These are phyloP conservation scores for Drosophila sp. DNA, from an alignment of 1,140 invertebrate genomes.

Conservation along the genomic window DNA sequence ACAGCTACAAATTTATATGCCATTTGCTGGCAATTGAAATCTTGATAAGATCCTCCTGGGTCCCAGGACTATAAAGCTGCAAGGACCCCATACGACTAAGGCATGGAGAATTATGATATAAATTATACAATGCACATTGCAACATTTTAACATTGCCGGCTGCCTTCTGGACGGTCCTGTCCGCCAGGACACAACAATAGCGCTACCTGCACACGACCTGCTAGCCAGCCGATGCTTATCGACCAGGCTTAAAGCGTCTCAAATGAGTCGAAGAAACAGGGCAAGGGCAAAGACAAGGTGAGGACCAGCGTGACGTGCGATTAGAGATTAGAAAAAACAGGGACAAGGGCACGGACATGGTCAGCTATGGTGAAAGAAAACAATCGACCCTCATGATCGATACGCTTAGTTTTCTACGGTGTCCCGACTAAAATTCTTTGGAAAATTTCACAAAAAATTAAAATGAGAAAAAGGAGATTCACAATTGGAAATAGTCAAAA, in stretches of 20 bases:
- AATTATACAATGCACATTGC: slow-evolving; percentile 79
- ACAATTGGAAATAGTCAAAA: not conserved
- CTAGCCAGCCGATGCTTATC: slow-evolving; percentile 66
- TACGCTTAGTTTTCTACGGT: slow-evolving; percentile 42
- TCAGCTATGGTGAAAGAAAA: slow-evolving; percentile 16
- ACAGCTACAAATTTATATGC: slow-evolving; percentile 10
- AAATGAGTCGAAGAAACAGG: slow-evolving; percentile 54
- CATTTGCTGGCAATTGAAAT: slow-evolving; percentile 50
- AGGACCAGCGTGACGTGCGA: slow-evolving; percentile 73
- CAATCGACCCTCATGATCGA: slow-evolving; percentile 31
- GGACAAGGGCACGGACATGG: slow-evolving; percentile 49
- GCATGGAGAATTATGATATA: slow-evolving; percentile 72
- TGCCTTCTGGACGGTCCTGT: slow-evolving; percentile 43
- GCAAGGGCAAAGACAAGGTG: slow-evolving; percentile 51
- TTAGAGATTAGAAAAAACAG: slow-evolving; percentile 64
- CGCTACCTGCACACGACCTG: slow-evolving; percentile 56
- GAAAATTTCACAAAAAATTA: not conserved
- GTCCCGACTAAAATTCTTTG: slow-evolving; percentile 17
- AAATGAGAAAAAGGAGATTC: slow-evolving; percentile 42
- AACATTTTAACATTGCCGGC: slow-evolving; percentile 66
- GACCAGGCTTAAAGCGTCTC: slow-evolving; percentile 57
- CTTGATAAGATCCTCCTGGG: slow-evolving; percentile 50
- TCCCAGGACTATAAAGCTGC: slow-evolving; percentile 58
- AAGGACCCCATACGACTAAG: slow-evolving; percentile 36
- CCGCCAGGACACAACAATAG: slow-evolving; percentile 66